These are phyloP conservation scores for Onthophagus sagittarius DNA, from an alignment of 2,888 invertebrate genomes.

Conservation along the genomic window DNA sequence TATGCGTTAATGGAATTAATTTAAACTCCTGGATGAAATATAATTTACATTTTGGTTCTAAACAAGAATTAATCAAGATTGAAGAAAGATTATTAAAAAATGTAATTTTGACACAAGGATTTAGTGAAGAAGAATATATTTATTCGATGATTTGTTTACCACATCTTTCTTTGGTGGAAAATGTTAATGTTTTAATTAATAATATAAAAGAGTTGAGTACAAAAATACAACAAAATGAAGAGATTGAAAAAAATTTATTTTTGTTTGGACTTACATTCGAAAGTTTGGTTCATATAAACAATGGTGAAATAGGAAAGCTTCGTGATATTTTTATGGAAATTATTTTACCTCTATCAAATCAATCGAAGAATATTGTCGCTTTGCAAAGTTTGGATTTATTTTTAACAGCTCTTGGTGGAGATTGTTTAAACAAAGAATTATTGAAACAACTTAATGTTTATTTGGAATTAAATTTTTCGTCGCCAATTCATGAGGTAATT, in stretches of 20 bases:
- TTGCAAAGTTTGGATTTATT: constrained; percentile 57
- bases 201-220: constrained; percentile 24
- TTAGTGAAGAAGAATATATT: constrained; percentile 49
- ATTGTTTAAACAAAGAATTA: constrained; percentile 48
- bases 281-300: constrained; percentile 56
- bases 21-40: constrained; percentile 64
- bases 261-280: constrained; percentile 58
- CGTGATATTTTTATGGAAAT: constrained; percentile 47
- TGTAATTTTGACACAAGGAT: constrained; percentile 39
- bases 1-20: constrained; percentile 58
- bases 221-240: neutral
- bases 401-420: constrained; percentile 50
- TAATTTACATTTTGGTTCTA: constrained; percentile 56
- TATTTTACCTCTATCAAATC: constrained; percentile 49
- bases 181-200: constrained; percentile 33
- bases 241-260: constrained; percentile 46
- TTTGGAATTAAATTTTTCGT: constrained; percentile 61
- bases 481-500: constrained; percentile 65
- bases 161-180: constrained; percentile 50
- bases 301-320: constrained; percentile 44
- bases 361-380: constrained; percentile 50
- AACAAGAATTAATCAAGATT: constrained; percentile 43
- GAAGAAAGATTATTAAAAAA: constrained; percentile 46
- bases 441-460: constrained; percentile 52
- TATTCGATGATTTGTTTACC: constrained; percentile 55